phyloP scores from a whole-genome alignment of 1,140 invertebrate species.

The Pseudomyrmex pallidus region DNA sequence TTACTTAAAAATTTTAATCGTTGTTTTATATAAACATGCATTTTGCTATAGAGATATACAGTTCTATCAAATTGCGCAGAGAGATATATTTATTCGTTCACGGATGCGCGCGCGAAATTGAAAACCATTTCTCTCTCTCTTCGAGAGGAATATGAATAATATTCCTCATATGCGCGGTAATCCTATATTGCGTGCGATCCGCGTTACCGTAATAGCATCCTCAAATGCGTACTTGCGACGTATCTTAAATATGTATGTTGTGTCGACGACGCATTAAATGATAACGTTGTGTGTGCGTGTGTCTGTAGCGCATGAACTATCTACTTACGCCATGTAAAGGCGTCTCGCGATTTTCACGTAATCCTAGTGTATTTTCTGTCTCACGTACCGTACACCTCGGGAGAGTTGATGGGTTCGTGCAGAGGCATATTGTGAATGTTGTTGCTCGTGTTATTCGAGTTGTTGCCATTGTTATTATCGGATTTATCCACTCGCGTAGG shows the following conservation, averaged over 20 bases:
- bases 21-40: too few species aligned
- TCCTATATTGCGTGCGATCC: background rate
- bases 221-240: slow-evolving; percentile 4
- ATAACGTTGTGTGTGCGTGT: background rate
- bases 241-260: slow-evolving; percentile 41
- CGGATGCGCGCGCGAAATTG: background rate
- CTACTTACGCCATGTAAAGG: slow-evolving; percentile 11
- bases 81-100: background rate
- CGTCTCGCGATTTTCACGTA: slow-evolving; percentile 29
- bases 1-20: too few species aligned
- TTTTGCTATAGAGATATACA: background rate
- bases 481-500: slow-evolving; percentile 80
- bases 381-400: slow-evolving; percentile 76
- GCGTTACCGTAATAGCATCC: background rate
- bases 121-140: background rate
- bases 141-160: background rate
- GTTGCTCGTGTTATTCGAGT: slow-evolving; percentile 78
- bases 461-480: slow-evolving; percentile 84
- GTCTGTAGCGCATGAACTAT: background rate
- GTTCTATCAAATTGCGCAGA: background rate
- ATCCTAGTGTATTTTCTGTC: slow-evolving; percentile 6
- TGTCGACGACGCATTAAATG: slow-evolving; percentile 28
- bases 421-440: slow-evolving; percentile 82
- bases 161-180: slow-evolving; percentile 20
- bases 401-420: slow-evolving; percentile 79